A percentile compares a stretch with the other conserved stretches of the same genome.
phyloP scores from a whole-genome alignment of 2,797 vertebrate species.

The Sorex maritimensis region DNA sequence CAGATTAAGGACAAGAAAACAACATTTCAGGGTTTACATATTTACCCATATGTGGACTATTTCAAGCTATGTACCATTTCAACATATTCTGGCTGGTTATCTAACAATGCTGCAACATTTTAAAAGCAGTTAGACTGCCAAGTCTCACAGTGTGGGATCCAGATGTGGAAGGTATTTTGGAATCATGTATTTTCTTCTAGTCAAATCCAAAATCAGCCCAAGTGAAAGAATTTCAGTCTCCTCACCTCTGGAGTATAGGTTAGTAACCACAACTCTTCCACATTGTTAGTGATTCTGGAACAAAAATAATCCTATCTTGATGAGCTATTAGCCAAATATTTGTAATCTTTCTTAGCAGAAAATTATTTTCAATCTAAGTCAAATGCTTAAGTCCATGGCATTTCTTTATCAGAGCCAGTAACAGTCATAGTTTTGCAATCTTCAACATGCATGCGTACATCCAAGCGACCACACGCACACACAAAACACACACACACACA shows the following conservation, averaged over 20 bases:
- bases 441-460: not conserved
- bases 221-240: slow-evolving; percentile 71
- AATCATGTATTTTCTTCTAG: slow-evolving; percentile 77
- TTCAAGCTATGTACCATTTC: slow-evolving; percentile 74
- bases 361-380: slow-evolving; percentile 63
- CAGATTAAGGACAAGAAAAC: slow-evolving; percentile 74
- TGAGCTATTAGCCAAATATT: slow-evolving; percentile 43
- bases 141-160: slow-evolving; percentile 72
- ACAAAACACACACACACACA: no score
- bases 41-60: slow-evolving; percentile 78
- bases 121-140: slow-evolving; percentile 79
- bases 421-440: slow-evolving; percentile 17
- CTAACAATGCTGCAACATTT: slow-evolving; percentile 72
- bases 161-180: slow-evolving; percentile 75
- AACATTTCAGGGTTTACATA: slow-evolving; percentile 73
- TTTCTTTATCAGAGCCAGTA: slow-evolving; percentile 64
- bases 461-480: not conserved
- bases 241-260: slow-evolving; percentile 47
- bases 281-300: slow-evolving; percentile 51
- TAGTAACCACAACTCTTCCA: slow-evolving; percentile 50
- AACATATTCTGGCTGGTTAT: slow-evolving; percentile 77
- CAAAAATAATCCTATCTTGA: slow-evolving; percentile 61
- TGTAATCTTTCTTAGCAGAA: slow-evolving; percentile 67
- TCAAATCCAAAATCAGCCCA: slow-evolving; percentile 70
- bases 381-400: slow-evolving; percentile 55